Conservation (phyloP, 2,888 invertebrate species). For the Prosopocoilus inquinatus region DNA sequence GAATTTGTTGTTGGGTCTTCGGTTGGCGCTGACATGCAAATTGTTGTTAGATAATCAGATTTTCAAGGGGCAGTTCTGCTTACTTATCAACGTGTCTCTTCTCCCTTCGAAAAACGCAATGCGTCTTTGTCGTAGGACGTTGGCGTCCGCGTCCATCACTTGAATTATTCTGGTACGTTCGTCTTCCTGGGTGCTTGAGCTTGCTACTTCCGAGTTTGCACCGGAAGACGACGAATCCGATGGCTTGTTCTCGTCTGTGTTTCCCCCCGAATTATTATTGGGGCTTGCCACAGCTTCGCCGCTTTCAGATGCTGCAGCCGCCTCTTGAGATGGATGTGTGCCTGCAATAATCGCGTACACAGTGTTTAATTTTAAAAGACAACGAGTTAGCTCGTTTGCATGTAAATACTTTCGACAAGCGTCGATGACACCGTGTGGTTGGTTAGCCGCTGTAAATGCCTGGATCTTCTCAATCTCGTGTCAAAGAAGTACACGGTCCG, state of each 20-base stretch:
- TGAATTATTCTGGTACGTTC: constrained; percentile 55
- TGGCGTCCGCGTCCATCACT: constrained; percentile 59
- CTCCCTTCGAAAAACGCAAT: constrained; percentile 43
- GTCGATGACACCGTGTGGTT: constrained; percentile 46
- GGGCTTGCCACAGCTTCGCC: constrained; percentile 50
- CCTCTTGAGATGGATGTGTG: constrained; percentile 12
- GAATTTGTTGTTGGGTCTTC: not conserved
- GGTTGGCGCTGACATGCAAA: too few relatives aligned
- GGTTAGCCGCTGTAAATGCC: constrained; percentile 44
- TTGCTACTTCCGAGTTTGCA: constrained; percentile 16
- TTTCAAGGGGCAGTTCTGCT: not conserved
- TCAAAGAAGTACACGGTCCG: constrained; percentile 69
- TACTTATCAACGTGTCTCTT: constrained; percentile 6
- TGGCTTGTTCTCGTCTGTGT: constrained; percentile 27
- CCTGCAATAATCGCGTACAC: constrained; percentile 4
- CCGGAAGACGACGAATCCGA: constrained; percentile 26
- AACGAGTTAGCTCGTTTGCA: not conserved
- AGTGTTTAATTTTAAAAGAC: not conserved
- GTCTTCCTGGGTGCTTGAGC: constrained; percentile 22
- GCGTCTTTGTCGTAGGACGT: constrained; percentile 47
- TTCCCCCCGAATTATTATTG: constrained; percentile 3
- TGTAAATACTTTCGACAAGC: constrained; percentile 41
- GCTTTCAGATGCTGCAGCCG: constrained; percentile 5
- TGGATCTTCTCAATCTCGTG: constrained; percentile 49
- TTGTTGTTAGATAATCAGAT: not conserved